These are phyloP conservation scores for Scolanthus callimorphus DNA, from an alignment of 92 coral and sea anemone genomes.

Conservation along the genomic window DNA sequence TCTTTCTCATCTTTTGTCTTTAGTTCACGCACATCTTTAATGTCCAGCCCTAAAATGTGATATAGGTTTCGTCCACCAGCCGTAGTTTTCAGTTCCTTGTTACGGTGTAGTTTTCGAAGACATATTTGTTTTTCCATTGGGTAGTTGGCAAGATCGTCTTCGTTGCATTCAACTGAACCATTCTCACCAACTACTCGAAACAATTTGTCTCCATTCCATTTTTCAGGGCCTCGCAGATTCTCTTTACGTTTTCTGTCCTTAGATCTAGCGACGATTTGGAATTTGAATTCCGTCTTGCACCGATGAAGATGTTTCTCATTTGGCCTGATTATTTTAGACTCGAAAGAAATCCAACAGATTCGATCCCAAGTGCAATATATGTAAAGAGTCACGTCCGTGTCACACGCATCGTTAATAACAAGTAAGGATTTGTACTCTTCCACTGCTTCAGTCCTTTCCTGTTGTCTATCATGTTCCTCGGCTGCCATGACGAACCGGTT, in stretches of 20 bases:
- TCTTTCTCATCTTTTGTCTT: constrained; percentile 7
- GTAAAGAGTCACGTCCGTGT: not conserved
- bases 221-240: not conserved
- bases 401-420: not conserved
- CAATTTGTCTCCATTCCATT: not conserved
- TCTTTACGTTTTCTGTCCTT: not conserved
- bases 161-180: not conserved
- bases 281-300: not conserved
- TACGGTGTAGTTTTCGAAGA: constrained; percentile 19
- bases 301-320: not conserved
- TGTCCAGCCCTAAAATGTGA: constrained; percentile 30
- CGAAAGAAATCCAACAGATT: not conserved
- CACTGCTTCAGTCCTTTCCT: no score
- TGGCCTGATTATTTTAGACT: not conserved
- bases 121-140: not conserved
- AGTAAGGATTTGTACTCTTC: no score
- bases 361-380: not conserved
- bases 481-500: no score
- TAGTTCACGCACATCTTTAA: constrained; percentile 32
- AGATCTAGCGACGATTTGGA: not conserved
- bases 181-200: not conserved
- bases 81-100: constrained; percentile 3
- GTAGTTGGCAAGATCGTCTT: not conserved
- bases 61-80: constrained; percentile 28
- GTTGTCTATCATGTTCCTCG: no score